Conservation (phyloP, 2,113 vertebrate genomes). For the Acanthisitta chloris region DNA sequence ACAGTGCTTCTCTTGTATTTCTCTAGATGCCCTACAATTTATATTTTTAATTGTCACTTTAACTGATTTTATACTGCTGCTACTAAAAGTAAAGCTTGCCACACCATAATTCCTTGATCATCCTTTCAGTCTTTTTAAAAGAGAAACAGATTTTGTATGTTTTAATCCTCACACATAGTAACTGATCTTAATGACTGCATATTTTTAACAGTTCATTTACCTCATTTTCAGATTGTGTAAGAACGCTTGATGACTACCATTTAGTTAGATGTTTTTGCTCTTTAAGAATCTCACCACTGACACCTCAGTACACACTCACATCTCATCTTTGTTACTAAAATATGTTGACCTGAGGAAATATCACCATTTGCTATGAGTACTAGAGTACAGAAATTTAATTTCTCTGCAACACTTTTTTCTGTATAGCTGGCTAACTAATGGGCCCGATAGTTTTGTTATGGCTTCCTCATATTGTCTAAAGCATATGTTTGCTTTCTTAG, state of each 20-base stretch:
- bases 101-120: not conserved
- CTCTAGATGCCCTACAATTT: not conserved
- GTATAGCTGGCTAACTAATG: not conserved
- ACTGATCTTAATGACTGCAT: not conserved
- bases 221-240: conserved; percentile 19
- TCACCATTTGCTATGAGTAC: not conserved
- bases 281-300: not conserved
- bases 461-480: not conserved
- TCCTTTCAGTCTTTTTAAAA: not conserved
- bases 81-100: not conserved
- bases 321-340: not conserved
- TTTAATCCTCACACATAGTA: not conserved
- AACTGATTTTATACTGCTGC: not conserved
- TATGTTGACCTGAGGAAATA: not conserved
- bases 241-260: not conserved
- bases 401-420: not conserved
- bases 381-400: not conserved
- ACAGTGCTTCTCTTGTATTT: not conserved
- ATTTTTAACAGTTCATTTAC: conserved; percentile 42
- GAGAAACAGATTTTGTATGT: not conserved
- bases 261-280: not conserved
- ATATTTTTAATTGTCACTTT: not conserved
- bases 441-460: not conserved
- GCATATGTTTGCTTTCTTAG: not conserved
- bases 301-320: not conserved